Conservation (phyloP, 2,797 vertebrate species). For the Artibeus lituratus region DNA sequence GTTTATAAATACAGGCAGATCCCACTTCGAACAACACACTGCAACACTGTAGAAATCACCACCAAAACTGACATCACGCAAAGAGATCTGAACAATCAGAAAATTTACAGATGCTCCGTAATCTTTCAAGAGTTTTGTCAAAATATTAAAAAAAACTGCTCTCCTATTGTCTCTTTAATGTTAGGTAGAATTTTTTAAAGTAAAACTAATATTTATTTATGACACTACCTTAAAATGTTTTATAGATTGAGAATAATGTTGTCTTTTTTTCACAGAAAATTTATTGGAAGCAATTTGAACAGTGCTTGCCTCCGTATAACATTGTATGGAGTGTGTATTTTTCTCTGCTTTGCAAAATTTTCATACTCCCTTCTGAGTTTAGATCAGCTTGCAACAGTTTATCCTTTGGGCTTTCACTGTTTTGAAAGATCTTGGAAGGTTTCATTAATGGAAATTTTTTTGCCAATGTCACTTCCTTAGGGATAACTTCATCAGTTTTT, state of each 20-base stretch:
- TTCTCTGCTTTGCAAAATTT: background rate
- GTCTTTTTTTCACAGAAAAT: background rate
- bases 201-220: background rate
- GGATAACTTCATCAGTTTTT: background rate
- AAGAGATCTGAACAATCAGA: background rate
- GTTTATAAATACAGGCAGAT: background rate
- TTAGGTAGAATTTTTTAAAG: background rate
- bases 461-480: background rate
- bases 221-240: background rate
- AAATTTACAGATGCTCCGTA: background rate
- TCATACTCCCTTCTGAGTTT: background rate
- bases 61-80: background rate
- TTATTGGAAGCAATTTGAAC: background rate
- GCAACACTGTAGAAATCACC: background rate
- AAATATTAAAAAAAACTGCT: background rate
- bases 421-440: background rate
- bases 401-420: background rate
- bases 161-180: background rate
- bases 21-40: background rate
- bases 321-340: background rate
- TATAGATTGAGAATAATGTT: background rate
- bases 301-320: background rate
- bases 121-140: background rate
- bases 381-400: background rate
- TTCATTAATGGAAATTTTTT: background rate